Percentiles rank a stretch among this genome's conserved stretches.
These are phyloP conservation scores for Terrapene triunguis DNA, from an alignment of 2,113 vertebrate genomes.

Conservation along the genomic window DNA sequence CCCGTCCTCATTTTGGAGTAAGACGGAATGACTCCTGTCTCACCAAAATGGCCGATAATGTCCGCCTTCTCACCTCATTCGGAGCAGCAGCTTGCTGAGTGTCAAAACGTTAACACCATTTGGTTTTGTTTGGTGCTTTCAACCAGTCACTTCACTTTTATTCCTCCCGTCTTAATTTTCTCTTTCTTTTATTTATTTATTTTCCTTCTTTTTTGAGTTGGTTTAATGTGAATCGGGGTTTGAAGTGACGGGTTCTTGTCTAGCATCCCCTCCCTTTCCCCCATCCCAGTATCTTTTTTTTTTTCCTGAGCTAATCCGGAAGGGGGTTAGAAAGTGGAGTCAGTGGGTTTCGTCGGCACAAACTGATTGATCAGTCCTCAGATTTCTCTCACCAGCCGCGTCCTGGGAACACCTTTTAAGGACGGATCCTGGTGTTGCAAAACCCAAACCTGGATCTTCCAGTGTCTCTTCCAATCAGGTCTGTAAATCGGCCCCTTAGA, in stretches of 20 bases:
- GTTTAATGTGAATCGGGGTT: constrained; percentile 95
- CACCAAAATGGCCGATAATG: constrained; percentile 95
- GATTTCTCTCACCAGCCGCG: constrained; percentile 60
- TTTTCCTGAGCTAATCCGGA: constrained; percentile 67
- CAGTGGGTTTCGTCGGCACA: constrained; percentile 52
- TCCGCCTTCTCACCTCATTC: constrained; percentile 88
- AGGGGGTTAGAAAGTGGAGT: constrained; percentile 71
- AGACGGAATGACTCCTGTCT: constrained; percentile 86
- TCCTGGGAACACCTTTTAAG: constrained; percentile 67
- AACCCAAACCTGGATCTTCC: constrained; percentile 79
- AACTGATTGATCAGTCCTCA: constrained; percentile 36
- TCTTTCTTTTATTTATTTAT: constrained; percentile 52
- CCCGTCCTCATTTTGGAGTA: constrained; percentile 92
- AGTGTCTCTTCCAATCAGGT: constrained; percentile 81
- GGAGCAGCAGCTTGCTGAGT: constrained; percentile 85
- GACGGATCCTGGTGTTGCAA: constrained; percentile 78
- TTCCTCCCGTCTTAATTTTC: constrained; percentile 57
- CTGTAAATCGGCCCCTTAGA: constrained; percentile 76
- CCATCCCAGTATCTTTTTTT: constrained; percentile 45
- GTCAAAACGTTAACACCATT: constrained; percentile 85
- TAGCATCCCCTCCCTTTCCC: constrained; percentile 18
- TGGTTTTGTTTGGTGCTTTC: constrained; percentile 79
- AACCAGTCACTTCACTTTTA: constrained; percentile 80
- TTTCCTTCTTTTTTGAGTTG: constrained; percentile 81
- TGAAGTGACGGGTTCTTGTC: constrained; percentile 84